Base-by-base conservation (phyloP, 2,888 invertebrate genomes). In the Tribolium freemani region DNA sequence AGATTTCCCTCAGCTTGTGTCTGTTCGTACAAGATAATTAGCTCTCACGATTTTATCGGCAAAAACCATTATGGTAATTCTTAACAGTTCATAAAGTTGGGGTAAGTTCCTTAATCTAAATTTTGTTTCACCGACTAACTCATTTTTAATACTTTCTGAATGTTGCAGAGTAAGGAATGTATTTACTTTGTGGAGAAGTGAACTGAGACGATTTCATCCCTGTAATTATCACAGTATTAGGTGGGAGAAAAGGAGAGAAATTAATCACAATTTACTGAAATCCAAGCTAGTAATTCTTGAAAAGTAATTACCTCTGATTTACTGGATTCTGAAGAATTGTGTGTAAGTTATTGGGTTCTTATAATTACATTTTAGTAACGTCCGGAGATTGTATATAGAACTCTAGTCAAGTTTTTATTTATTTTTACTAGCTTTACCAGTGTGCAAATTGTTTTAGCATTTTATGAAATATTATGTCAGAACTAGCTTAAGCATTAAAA, bases 1-100 rank as follows among this genome's bases (percentile, higher is more conserved):
- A 56, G 16, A 45, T 66, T 71, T 31, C 71, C 71, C 11, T 56
- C 66, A 10, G 66, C 64, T 9, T 71, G 71, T 30, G 51, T 9
- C n/a, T 70, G 70, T 26, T 21, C 64, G 0, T 70, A 64, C 11
- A 57, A 57, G 26, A 16, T 16, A 16, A 16, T 16, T 16, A 16
- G 16, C 16, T 16, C 16, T 16, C 1, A 46, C 3, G 31, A 2
- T 31, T 31, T 31, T 31, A 31, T n/a, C n/a, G n/a, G n/a, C 3
- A 48, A 48, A 48, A 48, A 48, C 4, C 45, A 10, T n/a, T 45
- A 45, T 45, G 45, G n/a, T 45, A 45, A 45, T 45, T 45, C 5
- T 3, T 45, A 45, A 45, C 2, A 45, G 45, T 45, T 45, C 3
- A 3, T 6, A 11, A 46, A 46, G 46, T n/a, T 26, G 26, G 26